Conservation (phyloP, 2,113 vertebrate species). For the Tiliqua scincoides region DNA sequence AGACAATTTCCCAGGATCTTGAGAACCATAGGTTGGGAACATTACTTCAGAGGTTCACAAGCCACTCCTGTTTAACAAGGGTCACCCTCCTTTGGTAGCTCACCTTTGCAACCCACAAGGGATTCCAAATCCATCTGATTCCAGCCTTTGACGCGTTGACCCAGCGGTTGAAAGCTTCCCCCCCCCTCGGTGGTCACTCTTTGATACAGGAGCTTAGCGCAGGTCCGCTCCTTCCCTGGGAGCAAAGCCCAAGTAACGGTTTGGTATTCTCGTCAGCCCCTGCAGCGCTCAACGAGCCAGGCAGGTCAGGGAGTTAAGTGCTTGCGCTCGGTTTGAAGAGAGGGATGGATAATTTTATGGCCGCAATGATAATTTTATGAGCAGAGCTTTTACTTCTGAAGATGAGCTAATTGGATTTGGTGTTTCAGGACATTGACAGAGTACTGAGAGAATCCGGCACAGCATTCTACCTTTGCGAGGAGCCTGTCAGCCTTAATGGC, state of each 20-base stretch:
- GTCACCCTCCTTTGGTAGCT: too few relatives aligned
- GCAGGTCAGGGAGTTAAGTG: constrained; percentile 32
- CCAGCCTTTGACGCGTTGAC: background rate
- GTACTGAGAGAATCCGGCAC: background rate
- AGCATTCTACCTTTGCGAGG: background rate
- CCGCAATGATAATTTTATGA: constrained; percentile 33
- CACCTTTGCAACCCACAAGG: too few relatives aligned
- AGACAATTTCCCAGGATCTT: too few relatives aligned
- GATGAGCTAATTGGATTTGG: constrained; percentile 32
- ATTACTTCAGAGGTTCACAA: too few relatives aligned
- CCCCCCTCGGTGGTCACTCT: background rate
- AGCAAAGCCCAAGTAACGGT: too few relatives aligned
- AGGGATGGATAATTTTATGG: constrained; percentile 27
- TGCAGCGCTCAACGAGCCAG: background rate
- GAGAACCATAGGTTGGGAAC: too few relatives aligned
- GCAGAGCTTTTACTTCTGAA: constrained; percentile 12
- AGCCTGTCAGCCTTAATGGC: background rate
- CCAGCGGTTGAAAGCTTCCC: background rate
- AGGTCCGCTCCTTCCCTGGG: background rate
- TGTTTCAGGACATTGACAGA: constrained; percentile 4
- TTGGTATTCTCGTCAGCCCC: constrained; percentile 18
- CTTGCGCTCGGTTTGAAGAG: constrained; percentile 7
- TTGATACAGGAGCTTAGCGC: background rate
- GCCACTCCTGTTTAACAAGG: too few relatives aligned
- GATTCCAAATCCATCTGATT: background rate